Evolutionary conservation across 2,113 vertebrate species (phyloP).

Genomic region (Amia ocellicauda): DNA sequence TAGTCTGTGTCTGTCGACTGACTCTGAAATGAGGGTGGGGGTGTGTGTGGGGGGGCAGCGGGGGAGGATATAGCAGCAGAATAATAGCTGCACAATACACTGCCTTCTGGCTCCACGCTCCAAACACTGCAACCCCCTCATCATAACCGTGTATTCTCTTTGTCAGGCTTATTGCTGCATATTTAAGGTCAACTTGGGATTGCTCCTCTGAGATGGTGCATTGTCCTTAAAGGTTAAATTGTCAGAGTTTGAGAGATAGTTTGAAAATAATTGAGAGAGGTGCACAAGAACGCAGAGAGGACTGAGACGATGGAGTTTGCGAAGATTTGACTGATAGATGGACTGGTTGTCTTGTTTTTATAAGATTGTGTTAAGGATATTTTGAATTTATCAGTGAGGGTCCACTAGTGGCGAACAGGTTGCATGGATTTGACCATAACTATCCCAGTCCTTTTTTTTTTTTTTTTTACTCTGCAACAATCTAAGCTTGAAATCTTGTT

Average conservation of each 20-base stretch:
- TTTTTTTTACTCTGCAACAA: too few relatives aligned
- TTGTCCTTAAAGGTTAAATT: too few relatives aligned
- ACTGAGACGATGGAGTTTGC: too few relatives aligned
- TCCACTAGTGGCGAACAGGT: constrained; percentile 9
- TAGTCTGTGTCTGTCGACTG: constrained; percentile 14
- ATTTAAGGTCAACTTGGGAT: too few relatives aligned
- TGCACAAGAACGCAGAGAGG: too few relatives aligned
- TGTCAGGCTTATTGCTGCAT: too few relatives aligned
- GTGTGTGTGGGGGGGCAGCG: background rate
- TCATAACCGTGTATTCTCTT: background rate
- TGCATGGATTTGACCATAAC: background rate
- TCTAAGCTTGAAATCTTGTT: background rate
- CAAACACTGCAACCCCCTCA: constrained; percentile 17
- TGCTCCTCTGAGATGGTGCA: too few relatives aligned
- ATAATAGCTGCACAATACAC: constrained; percentile 21
- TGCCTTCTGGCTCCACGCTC: constrained; percentile 11
- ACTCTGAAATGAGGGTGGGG: constrained; percentile 3
- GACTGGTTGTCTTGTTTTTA: too few relatives aligned
- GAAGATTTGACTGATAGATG: too few relatives aligned
- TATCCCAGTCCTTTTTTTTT: background rate
- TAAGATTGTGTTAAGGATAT: too few relatives aligned
- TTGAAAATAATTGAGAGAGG: too few relatives aligned
- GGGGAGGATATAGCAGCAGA: constrained; percentile 8
- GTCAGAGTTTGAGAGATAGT: too few relatives aligned
- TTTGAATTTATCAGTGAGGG: background rate